Conservation (phyloP, 2,888 invertebrate species). For the Eucera pruinosa region DNA sequence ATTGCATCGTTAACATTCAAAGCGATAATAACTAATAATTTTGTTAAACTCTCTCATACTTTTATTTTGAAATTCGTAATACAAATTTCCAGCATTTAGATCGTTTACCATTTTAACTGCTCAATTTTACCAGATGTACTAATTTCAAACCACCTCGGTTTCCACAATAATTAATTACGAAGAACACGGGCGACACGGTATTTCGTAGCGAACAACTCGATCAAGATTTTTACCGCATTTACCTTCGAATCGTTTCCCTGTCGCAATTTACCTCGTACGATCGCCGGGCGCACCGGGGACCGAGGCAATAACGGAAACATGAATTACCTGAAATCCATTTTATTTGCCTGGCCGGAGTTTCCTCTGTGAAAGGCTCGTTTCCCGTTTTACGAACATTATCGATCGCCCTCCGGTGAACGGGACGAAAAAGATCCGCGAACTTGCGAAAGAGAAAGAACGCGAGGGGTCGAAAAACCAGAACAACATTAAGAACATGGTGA, state of each 20-base stretch:
- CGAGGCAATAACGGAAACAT: constrained; percentile 59
- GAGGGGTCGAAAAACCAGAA: constrained; percentile 29
- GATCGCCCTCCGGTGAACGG: constrained; percentile 54
- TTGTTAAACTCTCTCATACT: no score
- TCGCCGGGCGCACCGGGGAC: constrained; percentile 36
- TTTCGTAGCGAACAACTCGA: constrained; percentile 6
- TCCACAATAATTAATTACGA: constrained; percentile 58
- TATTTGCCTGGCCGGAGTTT: constrained; percentile 46
- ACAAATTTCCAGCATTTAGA: no score
- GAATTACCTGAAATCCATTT: constrained; percentile 64
- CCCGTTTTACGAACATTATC: constrained; percentile 56
- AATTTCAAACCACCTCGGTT: constrained; percentile 15
- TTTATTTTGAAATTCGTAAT: no score
- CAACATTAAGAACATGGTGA: constrained; percentile 3
- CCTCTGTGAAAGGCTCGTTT: constrained; percentile 61
- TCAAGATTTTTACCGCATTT: constrained; percentile 26
- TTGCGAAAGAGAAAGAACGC: constrained; percentile 39
- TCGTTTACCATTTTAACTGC: no score
- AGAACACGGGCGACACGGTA: constrained; percentile 22
- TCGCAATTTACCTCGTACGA: constrained; percentile 49
- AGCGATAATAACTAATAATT: no score
- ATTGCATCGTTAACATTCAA: no score
- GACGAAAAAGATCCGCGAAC: constrained; percentile 42
- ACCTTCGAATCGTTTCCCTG: constrained; percentile 38
- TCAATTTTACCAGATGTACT: no score